Evolutionary conservation across 2,797 vertebrate genomes (phyloP), one percentile per base, ranked within the genome.

Genomic region (Steatocranus sp.): DNA sequence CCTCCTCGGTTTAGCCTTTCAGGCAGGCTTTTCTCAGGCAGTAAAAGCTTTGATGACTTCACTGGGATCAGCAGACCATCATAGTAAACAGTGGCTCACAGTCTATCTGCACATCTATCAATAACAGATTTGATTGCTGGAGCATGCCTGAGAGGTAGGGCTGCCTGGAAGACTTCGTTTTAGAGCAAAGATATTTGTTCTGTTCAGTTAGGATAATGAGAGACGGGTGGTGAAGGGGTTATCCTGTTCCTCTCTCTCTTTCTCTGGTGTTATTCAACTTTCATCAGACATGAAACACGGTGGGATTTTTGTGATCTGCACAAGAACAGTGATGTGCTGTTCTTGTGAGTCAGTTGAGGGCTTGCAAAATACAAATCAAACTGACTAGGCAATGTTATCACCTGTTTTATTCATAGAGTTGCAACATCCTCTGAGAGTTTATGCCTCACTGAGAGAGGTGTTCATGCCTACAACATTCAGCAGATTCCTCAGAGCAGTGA

Each of bases 401-500:
- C 2, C 8, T 4, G 0, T 4, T 66, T 41, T 70, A 46, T 30
- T 73, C 11, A 18, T 23, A 36, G 48, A 74, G 80, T 89, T 92
- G 81, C 83, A 56, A 86, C 83, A 87, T 50, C 17, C 9, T 30
- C 30, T 54, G 66, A 80, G 38, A 30, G 15, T 68, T 50, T 81
- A 23, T 43, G 23, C 8, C 46, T 87, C 11, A 49, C 76, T 80
- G 46, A 73, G 14, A 79, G 68, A 82, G 89, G 91, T 78, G 91
- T 74, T 74, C 61, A 20, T 8, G 18, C 36, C 49, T 11, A 25
- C 58, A 82, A 81, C 85, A 94, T 93, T 92, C 85, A 76, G 74
- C 84, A 90, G 56, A 93, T 95, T 93, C 92, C 93, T 87, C 90
- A 70, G 56, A 11, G 27, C 18, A 27, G 56, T 5, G 87, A 94